A percentile compares a stretch with the other conserved stretches of the same genome.
phyloP scores from a whole-genome alignment of 2,888 invertebrate genomes.

The Microctonus hyperodae region DNA sequence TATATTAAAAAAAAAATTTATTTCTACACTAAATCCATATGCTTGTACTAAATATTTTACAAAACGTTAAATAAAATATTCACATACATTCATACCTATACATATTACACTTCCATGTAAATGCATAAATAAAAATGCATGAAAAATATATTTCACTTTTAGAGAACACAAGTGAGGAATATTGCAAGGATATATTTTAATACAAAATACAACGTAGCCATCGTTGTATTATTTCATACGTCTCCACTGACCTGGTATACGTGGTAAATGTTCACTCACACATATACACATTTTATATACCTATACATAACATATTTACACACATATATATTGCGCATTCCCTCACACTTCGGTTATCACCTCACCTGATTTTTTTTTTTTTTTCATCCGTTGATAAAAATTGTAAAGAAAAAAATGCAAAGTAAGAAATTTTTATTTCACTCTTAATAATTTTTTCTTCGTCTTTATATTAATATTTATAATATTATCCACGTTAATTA shows the following conservation, averaged over 20 bases:
- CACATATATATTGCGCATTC: not conserved
- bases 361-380: no score
- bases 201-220: slow-evolving; percentile 1
- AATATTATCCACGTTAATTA: no score
- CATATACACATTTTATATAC: not conserved
- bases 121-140: not conserved
- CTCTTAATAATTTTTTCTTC: no score
- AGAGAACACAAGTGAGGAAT: not conserved
- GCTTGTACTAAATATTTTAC: slow-evolving; percentile 6
- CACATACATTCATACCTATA: no score
- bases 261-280: not conserved
- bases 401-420: no score
- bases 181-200: not conserved
- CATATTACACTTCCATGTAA: no score
- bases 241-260: slow-evolving; percentile 8
- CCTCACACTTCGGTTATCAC: no score
- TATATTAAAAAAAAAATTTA: not conserved
- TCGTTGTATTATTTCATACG: not conserved
- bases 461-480: no score
- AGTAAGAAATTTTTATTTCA: no score
- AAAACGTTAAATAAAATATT: slow-evolving; percentile 14
- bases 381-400: no score
- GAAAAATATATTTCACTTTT: not conserved
- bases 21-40: not conserved
- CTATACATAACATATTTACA: not conserved